Evolutionary conservation across 1,140 invertebrate species (phyloP).

Genomic region (Lerema accius): DNA sequence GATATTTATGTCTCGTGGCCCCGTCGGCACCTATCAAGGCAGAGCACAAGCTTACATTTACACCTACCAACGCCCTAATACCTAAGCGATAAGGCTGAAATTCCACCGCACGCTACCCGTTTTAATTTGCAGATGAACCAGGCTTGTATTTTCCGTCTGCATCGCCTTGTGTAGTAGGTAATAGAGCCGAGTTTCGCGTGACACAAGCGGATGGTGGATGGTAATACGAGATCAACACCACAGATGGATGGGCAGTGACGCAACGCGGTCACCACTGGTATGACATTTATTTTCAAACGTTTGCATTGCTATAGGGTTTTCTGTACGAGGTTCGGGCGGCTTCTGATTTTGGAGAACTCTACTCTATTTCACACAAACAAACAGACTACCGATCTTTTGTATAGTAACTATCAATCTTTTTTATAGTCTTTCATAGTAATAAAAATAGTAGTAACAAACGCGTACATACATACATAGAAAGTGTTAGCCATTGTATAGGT

Average conservation of each 20-base stretch:
- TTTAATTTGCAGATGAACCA: background rate
- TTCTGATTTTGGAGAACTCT: background rate
- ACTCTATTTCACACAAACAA: background rate
- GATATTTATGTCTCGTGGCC: slow-evolving; percentile 70
- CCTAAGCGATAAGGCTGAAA: slow-evolving; percentile 24
- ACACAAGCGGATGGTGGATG: background rate
- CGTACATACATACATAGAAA: too few relatives aligned
- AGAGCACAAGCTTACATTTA: slow-evolving; percentile 39
- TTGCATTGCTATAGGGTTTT: slow-evolving; percentile 5
- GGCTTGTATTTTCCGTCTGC: background rate
- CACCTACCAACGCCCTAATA: slow-evolving; percentile 13
- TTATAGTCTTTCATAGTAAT: too few relatives aligned
- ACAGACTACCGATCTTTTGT: too few relatives aligned
- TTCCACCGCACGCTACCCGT: background rate
- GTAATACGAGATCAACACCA: slow-evolving; percentile 10
- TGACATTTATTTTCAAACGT: slow-evolving; percentile 33
- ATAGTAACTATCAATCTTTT: too few relatives aligned
- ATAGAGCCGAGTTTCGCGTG: background rate
- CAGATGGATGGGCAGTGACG: slow-evolving; percentile 28
- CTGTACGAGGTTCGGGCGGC: background rate
- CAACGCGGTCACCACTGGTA: slow-evolving; percentile 22
- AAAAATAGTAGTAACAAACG: too few relatives aligned
- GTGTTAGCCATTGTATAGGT: too few relatives aligned
- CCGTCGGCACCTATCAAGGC: slow-evolving; percentile 55
- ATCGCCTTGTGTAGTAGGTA: background rate